Percentiles rank a stretch among this genome's conserved stretches.
These are phyloP conservation scores for Brachionus manjavacas DNA, from an alignment of 1,140 invertebrate species.

Conservation along the genomic window DNA sequence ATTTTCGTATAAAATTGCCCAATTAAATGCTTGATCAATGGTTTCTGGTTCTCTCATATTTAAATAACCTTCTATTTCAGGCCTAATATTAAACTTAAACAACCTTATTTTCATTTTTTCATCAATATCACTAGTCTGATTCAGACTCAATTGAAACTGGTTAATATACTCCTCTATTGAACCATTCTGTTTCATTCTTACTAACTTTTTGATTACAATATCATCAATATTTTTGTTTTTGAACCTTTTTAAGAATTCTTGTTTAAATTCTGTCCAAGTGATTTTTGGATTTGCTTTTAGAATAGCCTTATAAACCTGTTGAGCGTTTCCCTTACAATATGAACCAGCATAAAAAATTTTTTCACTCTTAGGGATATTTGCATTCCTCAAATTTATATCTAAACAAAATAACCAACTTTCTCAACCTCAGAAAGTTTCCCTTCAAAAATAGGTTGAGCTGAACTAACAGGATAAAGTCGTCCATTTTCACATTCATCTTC, in stretches of 20 bases:
- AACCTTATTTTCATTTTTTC: no score
- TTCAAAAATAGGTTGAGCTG: constrained; percentile 16
- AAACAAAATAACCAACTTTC: not conserved
- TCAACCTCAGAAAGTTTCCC: not conserved
- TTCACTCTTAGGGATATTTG: not conserved
- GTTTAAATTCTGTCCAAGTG: no score
- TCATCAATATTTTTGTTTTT: constrained; percentile 10
- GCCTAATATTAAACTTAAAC: constrained; percentile 22
- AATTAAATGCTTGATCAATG: not conserved
- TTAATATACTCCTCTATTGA: not conserved
- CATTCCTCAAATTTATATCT: constrained; percentile 6
- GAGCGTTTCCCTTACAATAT: not conserved
- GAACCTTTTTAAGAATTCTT: not conserved
- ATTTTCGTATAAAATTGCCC: not conserved
- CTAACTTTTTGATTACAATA: constrained; percentile 6
- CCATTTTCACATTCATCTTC: not conserved
- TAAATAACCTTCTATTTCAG: constrained; percentile 11
- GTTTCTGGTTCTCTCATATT: constrained; percentile 11
- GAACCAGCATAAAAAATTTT: constrained; percentile 16
- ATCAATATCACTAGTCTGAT: not conserved
- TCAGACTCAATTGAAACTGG: not conserved
- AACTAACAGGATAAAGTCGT: not conserved
- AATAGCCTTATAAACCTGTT: not conserved
- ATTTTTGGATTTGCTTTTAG: not conserved
- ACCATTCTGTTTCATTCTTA: not conserved